Evolutionary conservation across 2,888 invertebrate species (phyloP), one percentile per base, ranked within the genome.

Genomic region (Rutpela maculata): DNA sequence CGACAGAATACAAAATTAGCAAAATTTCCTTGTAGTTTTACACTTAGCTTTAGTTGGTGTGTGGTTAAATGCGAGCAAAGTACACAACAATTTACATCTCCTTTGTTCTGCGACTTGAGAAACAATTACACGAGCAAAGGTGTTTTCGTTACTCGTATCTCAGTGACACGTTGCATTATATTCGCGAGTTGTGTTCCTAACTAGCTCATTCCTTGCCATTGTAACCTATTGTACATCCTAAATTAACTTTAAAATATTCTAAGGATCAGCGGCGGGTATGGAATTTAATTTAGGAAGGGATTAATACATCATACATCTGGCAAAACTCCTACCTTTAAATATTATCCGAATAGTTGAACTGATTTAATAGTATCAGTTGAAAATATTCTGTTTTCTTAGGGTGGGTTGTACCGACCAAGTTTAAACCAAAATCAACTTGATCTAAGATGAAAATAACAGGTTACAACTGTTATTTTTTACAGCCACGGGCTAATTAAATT

Each of bases 171-270:
- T 85, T 84, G 85, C 84, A 87, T 88, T 88, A 87, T 87, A 79
- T 79, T 70, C 69, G 55, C 65, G 31, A 59, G 60, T 67, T 59
- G 66, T 66, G 62, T 67, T 74, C 43, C 85, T 87, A 88, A 88
- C 88, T 87, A 88, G 87, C 87, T 87, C 88, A 86, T 88, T 87
- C 85, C 85, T 84, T 82, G 81, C 87, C 81, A 87, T 87, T 88
- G 87, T 87, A 87, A 86, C 87, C 88, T 86, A 88, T 88, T 88
- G 88, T 88, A 86, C 86, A 67, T 79, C 81, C 79, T 78, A 81
- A 82, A 82, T 82, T 81, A 82, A 82, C 81, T 80, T 80, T 80
- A 82, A 81, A 82, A 81, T 81, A 78, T 78, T 81, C 57, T 57
- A 35, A 17, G 6, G n/a, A 22, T 12, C 81, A 72, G 72, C 57